phyloP scores from a whole-genome alignment of 1,140 invertebrate species.

The Zaprionus ghesquierei region DNA sequence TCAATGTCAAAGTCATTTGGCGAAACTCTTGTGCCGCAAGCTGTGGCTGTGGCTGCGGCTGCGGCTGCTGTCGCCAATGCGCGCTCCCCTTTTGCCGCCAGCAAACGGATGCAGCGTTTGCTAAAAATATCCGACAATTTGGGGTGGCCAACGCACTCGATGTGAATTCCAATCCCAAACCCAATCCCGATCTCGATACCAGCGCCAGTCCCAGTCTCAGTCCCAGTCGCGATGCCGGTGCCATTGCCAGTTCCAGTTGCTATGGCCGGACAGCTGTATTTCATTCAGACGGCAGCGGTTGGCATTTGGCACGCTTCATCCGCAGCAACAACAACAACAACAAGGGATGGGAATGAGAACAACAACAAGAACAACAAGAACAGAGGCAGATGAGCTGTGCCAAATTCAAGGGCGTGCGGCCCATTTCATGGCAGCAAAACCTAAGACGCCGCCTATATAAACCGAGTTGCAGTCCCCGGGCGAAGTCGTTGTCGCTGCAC shows the following conservation, averaged over 20 bases:
- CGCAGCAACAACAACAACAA: background rate
- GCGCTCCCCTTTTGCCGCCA: conserved; percentile 40
- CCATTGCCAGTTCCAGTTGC: background rate
- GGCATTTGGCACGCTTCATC: conserved; percentile 68
- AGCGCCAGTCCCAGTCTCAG: background rate
- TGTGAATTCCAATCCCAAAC: background rate
- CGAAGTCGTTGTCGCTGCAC: background rate
- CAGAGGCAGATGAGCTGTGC: conserved; percentile 36
- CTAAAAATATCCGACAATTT: conserved; percentile 70
- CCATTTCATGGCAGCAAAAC: conserved; percentile 32
- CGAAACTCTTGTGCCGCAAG: conserved; percentile 9
- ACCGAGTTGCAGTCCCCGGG: conserved; percentile 13
- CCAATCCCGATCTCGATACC: background rate
- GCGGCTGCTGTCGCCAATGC: conserved; percentile 8
- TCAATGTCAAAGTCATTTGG: conserved; percentile 54
- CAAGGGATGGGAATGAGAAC: background rate
- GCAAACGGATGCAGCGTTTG: conserved; percentile 43
- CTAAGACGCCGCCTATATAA: conserved; percentile 44
- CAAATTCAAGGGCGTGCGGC: conserved; percentile 47
- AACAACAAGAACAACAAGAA: conserved; percentile 36
- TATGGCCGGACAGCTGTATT: conserved; percentile 58
- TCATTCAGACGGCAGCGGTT: conserved; percentile 41
- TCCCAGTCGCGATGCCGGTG: background rate
- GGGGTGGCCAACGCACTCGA: conserved; percentile 21
- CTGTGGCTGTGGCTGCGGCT: too few species aligned